These are phyloP conservation scores for Pentamera pediparva DNA, from an alignment of 53 echinoderm and acorn worm genomes.

Conservation along the genomic window DNA sequence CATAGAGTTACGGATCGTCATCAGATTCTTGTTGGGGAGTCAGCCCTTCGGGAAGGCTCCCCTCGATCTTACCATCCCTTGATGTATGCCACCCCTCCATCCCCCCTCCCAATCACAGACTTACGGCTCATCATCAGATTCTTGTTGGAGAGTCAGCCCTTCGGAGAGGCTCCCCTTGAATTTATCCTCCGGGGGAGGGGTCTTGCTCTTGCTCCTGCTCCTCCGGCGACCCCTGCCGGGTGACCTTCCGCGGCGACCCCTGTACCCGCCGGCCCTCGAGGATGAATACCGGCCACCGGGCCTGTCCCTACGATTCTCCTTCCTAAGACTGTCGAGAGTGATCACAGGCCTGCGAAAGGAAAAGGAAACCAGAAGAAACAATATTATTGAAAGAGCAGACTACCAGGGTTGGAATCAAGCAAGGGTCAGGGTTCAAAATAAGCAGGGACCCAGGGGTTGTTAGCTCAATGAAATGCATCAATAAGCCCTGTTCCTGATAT, in stretches of 20 bases:
- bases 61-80: constrained; percentile 89
- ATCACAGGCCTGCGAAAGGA: constrained; percentile 43
- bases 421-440: no score
- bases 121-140: constrained; percentile 86
- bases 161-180: constrained; percentile 96
- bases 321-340: constrained; percentile 54
- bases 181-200: constrained; percentile 67
- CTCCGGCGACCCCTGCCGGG: constrained; percentile 41
- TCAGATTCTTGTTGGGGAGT: constrained; percentile 56
- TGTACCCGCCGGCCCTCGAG: constrained; percentile 10
- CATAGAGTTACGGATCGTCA: constrained; percentile 85
- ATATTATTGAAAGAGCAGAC: no score
- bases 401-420: no score
- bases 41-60: constrained; percentile 87
- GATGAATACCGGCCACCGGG: constrained; percentile 29
- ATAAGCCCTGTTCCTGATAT: no score
- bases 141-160: constrained; percentile 54
- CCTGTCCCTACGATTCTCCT: not conserved
- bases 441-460: no score
- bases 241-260: constrained; percentile 36
- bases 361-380: no score
- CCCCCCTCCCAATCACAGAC: no score
- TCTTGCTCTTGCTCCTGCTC: constrained; percentile 48
- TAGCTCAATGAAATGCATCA: no score
- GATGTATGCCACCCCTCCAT: no score